Evolutionary conservation across 2,113 vertebrate species (phyloP).

Genomic region (Eidolon helvum): DNA sequence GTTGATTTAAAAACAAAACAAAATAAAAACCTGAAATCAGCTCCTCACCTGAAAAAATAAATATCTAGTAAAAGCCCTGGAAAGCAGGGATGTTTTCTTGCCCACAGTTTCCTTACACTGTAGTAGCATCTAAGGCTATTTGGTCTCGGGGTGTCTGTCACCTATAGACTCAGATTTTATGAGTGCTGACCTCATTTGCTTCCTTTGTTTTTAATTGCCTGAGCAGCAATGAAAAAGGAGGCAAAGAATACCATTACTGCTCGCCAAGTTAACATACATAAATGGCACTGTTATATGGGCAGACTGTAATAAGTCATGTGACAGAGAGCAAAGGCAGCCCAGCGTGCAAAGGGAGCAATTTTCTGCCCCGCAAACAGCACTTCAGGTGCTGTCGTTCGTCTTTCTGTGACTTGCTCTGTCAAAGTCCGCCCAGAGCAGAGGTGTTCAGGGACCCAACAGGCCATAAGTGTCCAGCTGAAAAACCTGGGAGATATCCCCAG

Average conservation of each 20-base stretch:
- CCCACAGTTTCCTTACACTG: not conserved
- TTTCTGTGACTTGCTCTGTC: constrained; percentile 93
- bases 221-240: constrained; percentile 62
- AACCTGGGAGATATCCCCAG: constrained; percentile 91
- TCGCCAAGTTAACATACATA: constrained; percentile 93
- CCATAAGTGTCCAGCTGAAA: constrained; percentile 90
- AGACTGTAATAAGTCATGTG: constrained; percentile 86
- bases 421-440: constrained; percentile 89
- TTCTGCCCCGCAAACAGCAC: constrained; percentile 94
- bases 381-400: constrained; percentile 96
- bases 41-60: constrained; percentile 53
- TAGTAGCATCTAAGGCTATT: constrained; percentile 48
- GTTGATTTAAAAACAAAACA: not conserved
- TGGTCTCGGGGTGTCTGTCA: constrained; percentile 38
- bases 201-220: constrained; percentile 77
- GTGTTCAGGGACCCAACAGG: constrained; percentile 90
- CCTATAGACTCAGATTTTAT: constrained; percentile 75
- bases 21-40: not conserved
- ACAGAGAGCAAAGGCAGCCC: constrained; percentile 85
- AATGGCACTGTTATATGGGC: constrained; percentile 89
- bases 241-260: constrained; percentile 68
- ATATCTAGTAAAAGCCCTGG: constrained; percentile 45
- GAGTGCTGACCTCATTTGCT: constrained; percentile 77
- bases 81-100: constrained; percentile 51
- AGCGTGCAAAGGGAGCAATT: constrained; percentile 96